These are phyloP conservation scores for Platalea minor DNA, from an alignment of 2,797 vertebrate species.

Conservation along the genomic window DNA sequence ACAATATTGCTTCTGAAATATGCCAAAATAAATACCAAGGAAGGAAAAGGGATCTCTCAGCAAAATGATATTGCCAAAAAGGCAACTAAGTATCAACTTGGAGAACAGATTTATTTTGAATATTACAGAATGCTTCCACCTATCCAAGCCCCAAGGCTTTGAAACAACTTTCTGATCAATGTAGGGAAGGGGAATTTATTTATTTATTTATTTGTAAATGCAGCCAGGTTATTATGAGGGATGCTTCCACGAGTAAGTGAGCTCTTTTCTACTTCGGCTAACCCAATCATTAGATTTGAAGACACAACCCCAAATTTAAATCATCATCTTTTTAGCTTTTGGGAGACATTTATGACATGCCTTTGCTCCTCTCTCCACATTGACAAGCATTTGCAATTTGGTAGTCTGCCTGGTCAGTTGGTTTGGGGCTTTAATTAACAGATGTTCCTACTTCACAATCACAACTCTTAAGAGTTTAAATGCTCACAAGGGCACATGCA, in stretches of 20 bases:
- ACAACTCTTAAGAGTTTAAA: background rate
- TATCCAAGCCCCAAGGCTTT: background rate
- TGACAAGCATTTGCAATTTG: background rate
- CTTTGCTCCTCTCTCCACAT: background rate
- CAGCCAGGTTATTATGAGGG: background rate
- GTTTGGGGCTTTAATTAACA: background rate
- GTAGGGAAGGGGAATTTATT: background rate
- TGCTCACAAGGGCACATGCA: background rate
- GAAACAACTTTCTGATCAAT: background rate
- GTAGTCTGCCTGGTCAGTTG: background rate
- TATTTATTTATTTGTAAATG: background rate
- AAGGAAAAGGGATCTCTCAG: constrained; percentile 1
- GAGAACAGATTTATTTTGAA: constrained; percentile 2
- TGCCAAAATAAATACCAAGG: constrained; percentile 33
- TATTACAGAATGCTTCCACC: background rate
- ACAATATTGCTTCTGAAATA: background rate
- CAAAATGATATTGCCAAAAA: background rate
- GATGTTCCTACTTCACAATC: background rate
- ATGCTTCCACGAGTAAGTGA: background rate
- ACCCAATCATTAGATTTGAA: background rate
- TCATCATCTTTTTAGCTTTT: background rate
- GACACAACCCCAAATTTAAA: background rate
- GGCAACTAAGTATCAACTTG: background rate
- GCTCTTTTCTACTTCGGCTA: background rate
- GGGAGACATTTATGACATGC: background rate